Evolutionary conservation across 2,113 vertebrate genomes (phyloP), one percentile per base, ranked within the genome.

Genomic region (Archilochus colubris): DNA sequence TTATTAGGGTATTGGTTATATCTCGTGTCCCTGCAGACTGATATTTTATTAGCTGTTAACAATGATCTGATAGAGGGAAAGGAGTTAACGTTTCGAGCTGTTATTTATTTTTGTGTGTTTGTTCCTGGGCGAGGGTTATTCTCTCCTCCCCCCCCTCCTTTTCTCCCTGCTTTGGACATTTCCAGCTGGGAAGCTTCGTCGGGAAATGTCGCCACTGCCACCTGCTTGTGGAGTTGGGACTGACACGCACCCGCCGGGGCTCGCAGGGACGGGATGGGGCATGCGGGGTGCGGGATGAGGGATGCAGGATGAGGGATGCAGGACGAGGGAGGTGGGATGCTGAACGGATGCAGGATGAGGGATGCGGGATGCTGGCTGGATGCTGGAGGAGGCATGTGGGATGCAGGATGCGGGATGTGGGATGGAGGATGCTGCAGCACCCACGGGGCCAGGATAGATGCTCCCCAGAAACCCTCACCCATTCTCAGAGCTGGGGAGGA

Each of bases 191-290:
- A 97, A 98, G 66, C 90, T 86, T 97, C 85, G 10, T 86, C 92
- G 95, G 95, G 97, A 97, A 97, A 98, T 97, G 97, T 97, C 97
- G 91, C 96, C 97, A 98, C 94, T 98, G 98, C 98, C 98, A 97
- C 97, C 98, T 98, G 98, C 97, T 96, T 97, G 98, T 16, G 3
- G 95, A 94, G 94, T 86, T 27, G 68, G 97, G 98, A 94, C 87
- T 94, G 94, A 91, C 96, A 98, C 14, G 91, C 81, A 86, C 88
- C 95, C 92, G 59, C 33, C 36, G 36, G 48, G 48, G 54, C 22
- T 43, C 48, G 21, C 48, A 1, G 1, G 51, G 51, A 12, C 28
- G 3, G 44, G 64, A 24, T 24, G 22, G 5, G 21, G 64, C 30
- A 12, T 43, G 18, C 11, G 2, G 38, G 38, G 5, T 31, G 21